These are phyloP conservation scores for Caretta caretta DNA, from an alignment of 2,113 vertebrate species.

Conservation along the genomic window DNA sequence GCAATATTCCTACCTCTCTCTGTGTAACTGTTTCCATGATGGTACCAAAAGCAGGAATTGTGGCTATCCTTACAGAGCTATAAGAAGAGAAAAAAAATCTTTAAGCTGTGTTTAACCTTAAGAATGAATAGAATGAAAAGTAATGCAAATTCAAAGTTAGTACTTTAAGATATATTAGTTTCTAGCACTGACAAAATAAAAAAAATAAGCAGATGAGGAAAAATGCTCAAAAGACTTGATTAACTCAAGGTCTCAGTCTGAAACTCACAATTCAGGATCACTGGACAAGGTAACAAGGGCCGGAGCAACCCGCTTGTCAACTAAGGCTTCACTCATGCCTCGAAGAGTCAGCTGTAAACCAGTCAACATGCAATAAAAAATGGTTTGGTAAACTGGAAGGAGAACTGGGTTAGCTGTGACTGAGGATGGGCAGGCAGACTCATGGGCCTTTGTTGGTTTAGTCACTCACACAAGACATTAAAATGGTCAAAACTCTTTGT, in stretches of 20 bases:
- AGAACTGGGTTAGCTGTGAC: constrained; percentile 82
- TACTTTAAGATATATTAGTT: constrained; percentile 74
- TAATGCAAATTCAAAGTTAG: constrained; percentile 58
- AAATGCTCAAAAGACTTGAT: constrained; percentile 77
- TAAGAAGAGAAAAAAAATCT: constrained; percentile 58
- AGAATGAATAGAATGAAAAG: constrained; percentile 41
- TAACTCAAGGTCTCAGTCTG: constrained; percentile 85
- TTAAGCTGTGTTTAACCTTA: constrained; percentile 50
- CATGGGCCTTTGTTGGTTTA: constrained; percentile 77
- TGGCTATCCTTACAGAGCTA: constrained; percentile 98
- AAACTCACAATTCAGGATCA: constrained; percentile 99
- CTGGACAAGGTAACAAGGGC: constrained; percentile 99
- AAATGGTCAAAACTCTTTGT: constrained; percentile 71
- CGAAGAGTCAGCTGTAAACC: constrained; percentile 98
- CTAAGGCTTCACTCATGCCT: constrained; percentile 99
- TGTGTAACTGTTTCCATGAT: constrained; percentile 99
- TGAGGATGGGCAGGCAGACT: constrained; percentile 84
- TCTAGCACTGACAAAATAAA: constrained; percentile 75
- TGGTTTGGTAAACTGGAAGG: constrained; percentile 84
- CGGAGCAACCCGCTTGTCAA: constrained; percentile 99
- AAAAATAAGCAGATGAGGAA: constrained; percentile 76
- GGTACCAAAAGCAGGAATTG: constrained; percentile 98
- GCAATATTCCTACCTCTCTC: constrained; percentile 88
- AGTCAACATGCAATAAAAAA: constrained; percentile 95
- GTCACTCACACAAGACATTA: constrained; percentile 74